A percentile compares a stretch with the other conserved stretches of the same genome.
Conservation (phyloP, 1,140 invertebrate genomes). For the Apis mellifera region Amel_HAv3.1 CM009939.2:6839501-6840000, state of each 20-base stretch:
- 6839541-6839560: not conserved
- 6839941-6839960: not conserved
- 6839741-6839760: constrained; percentile 20
- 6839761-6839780: not conserved
- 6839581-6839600: not conserved
- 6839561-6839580: not conserved
- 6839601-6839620: not conserved
- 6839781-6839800: not conserved
- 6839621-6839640: constrained; percentile 49
- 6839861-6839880: constrained; percentile 29
- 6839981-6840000: no score
- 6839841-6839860: constrained; percentile 12
- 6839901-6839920: not conserved
- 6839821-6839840: not conserved
- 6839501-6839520: constrained; percentile 41
- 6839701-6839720: not conserved
- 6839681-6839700: constrained; percentile 38
- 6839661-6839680: constrained; percentile 26
- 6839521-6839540: not conserved
- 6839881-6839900: not conserved
- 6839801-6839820: not conserved
- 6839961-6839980: no score
- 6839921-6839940: not conserved
- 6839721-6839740: not conserved
- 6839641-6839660: constrained; percentile 29